Percentiles rank a stretch among this genome's conserved stretches.
Evolutionary conservation across 2,888 invertebrate genomes (phyloP).

Genomic region (Callyntrura sp.): DNA sequence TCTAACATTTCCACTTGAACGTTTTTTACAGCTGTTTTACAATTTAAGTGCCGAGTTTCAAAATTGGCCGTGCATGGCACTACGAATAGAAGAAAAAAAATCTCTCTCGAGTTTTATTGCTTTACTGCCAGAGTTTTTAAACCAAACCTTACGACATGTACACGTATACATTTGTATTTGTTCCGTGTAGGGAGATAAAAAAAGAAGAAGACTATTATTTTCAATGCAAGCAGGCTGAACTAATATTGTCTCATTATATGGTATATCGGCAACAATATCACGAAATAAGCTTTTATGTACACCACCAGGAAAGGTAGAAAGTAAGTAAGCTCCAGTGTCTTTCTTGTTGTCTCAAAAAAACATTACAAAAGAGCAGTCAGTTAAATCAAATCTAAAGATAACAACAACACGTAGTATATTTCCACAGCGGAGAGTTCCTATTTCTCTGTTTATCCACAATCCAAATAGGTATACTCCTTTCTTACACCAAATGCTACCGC

Average conservation of each 20-base stretch:
- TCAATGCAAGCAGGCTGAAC: neutral
- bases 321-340: conserved; percentile 41
- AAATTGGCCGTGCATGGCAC: neutral
- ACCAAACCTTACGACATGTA: neutral
- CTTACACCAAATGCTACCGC: too few species aligned
- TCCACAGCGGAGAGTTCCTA: conserved; percentile 30
- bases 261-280: too few species aligned
- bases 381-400: conserved; percentile 57
- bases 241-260: neutral
- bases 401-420: conserved; percentile 20
- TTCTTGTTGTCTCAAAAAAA: conserved; percentile 46
- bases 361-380: conserved; percentile 15
- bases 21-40: neutral
- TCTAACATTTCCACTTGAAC: neutral
- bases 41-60: neutral
- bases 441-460: conserved; percentile 35
- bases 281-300: too few species aligned
- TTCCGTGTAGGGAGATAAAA: neutral
- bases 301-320: too few species aligned
- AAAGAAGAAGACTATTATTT: neutral
- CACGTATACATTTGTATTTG: neutral
- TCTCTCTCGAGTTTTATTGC: neutral
- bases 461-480: neutral
- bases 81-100: neutral
- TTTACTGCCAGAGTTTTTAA: neutral